These are phyloP conservation scores for Shargacucullia verbasci DNA, from an alignment of 2,888 invertebrate species.

Conservation along the genomic window DNA sequence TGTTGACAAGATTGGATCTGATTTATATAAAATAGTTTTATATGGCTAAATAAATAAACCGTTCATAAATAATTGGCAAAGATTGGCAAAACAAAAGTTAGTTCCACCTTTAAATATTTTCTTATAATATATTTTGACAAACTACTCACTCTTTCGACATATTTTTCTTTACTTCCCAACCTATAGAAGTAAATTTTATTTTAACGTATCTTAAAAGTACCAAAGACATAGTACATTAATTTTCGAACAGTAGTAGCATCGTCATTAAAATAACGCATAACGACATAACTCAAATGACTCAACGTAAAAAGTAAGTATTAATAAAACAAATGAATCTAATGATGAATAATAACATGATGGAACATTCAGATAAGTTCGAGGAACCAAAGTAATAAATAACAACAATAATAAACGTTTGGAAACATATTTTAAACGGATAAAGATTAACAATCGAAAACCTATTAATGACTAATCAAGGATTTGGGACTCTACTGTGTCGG, in stretches of 20 bases:
- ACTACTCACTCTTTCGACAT: too few species aligned
- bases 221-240: constrained; percentile 32
- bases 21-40: too few species aligned
- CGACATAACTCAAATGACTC: constrained; percentile 47
- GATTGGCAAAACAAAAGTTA: too few species aligned
- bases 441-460: constrained; percentile 77
- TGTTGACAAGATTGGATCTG: too few species aligned
- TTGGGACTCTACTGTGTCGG: constrained; percentile 64
- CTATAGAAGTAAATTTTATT: constrained; percentile 1
- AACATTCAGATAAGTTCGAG: constrained; percentile 47
- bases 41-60: too few species aligned
- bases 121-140: too few species aligned
- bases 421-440: constrained; percentile 61
- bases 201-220: constrained; percentile 27
- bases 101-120: too few species aligned
- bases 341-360: constrained; percentile 50
- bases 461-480: constrained; percentile 81
- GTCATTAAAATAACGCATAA: constrained; percentile 46
- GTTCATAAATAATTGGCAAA: too few species aligned
- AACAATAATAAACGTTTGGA: constrained; percentile 54
- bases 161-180: neutral
- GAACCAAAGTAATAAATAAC: constrained; percentile 56
- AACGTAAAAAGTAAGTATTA: constrained; percentile 43
- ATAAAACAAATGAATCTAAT: constrained; percentile 52
- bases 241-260: constrained; percentile 41